These are phyloP conservation scores for Hiodon tergisus DNA, from an alignment of 2,113 vertebrate species.

Conservation along the genomic window DNA sequence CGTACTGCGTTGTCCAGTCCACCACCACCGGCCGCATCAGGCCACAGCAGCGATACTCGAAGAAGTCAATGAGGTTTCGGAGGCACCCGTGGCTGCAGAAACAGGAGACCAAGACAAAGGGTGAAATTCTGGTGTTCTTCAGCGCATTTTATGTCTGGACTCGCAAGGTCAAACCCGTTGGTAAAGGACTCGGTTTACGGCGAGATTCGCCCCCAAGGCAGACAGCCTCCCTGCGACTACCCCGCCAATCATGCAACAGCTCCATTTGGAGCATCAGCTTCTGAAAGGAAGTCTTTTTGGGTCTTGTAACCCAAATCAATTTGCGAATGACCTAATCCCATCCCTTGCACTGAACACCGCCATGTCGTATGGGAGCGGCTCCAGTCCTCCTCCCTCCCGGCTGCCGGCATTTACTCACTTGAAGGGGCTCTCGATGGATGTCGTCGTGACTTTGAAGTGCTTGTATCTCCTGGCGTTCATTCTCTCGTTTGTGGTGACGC, in stretches of 20 bases:
- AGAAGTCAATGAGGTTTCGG: conserved; percentile 97
- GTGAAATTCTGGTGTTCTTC: too few relatives aligned
- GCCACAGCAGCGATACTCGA: conserved; percentile 97
- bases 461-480: conserved; percentile 99
- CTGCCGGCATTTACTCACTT: conserved; percentile 69
- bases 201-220: too few relatives aligned
- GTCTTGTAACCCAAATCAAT: too few relatives aligned
- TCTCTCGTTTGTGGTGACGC: conserved; percentile 97
- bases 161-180: too few relatives aligned
- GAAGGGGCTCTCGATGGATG: conserved; percentile 98
- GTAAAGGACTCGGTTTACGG: too few relatives aligned
- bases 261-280: too few relatives aligned
- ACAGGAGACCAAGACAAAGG: neutral
- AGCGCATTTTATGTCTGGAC: too few relatives aligned
- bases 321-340: neutral
- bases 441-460: conserved; percentile 99
- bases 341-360: neutral
- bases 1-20: conserved; percentile 97
- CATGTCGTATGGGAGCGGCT: too few relatives aligned
- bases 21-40: conserved; percentile 87
- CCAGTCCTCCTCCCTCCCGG: neutral
- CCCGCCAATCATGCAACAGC: too few relatives aligned
- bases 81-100: conserved; percentile 85
- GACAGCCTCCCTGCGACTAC: too few relatives aligned
- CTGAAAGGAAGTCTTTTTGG: too few relatives aligned